A percentile compares a stretch with the other conserved stretches of the same genome.
Evolutionary conservation across 30 jellyfish, hydroid and myxozoan species (phyloP).

Genomic region (Rhopilema esculentum): DNA sequence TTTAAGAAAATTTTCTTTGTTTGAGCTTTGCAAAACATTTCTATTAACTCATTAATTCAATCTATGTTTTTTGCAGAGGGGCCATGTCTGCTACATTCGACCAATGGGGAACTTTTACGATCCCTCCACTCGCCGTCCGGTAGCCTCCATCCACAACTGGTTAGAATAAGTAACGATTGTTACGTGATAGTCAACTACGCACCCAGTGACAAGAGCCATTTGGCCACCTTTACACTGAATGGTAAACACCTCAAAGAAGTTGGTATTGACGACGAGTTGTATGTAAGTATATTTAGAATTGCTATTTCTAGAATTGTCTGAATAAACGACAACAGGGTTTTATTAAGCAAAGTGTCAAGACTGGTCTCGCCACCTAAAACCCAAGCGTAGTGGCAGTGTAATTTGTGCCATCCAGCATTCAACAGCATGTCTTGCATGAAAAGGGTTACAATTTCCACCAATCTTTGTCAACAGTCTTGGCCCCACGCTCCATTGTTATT

Average conservation of each 20-base stretch:
- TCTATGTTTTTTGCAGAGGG: constrained; percentile 73
- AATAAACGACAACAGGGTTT: too few species aligned
- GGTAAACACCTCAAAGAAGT: constrained; percentile 80
- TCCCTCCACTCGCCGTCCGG: constrained; percentile 77
- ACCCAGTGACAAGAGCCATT: constrained; percentile 76
- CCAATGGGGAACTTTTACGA: constrained; percentile 88
- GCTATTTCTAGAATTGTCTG: background rate
- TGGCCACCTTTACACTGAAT: constrained; percentile 87
- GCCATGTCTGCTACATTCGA: constrained; percentile 88
- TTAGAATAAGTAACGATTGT: constrained; percentile 87
- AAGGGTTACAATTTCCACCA: too few species aligned
- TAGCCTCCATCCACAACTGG: constrained; percentile 77
- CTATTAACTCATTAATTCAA: too few species aligned
- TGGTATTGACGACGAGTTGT: constrained; percentile 70
- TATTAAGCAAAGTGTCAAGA: background rate
- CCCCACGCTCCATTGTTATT: too few species aligned
- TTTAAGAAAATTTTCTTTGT: too few species aligned
- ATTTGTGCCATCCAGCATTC: too few species aligned
- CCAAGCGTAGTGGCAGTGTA: too few species aligned
- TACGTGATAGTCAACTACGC: constrained; percentile 78
- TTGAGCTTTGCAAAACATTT: too few species aligned
- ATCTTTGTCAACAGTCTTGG: too few species aligned
- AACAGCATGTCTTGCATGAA: too few species aligned
- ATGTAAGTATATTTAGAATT: constrained; percentile 41
- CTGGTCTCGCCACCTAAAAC: background rate